Percentiles rank a stretch among this genome's conserved stretches.
phyloP scores from a whole-genome alignment of 2,797 vertebrate species.

The Limosa lapponica region DNA sequence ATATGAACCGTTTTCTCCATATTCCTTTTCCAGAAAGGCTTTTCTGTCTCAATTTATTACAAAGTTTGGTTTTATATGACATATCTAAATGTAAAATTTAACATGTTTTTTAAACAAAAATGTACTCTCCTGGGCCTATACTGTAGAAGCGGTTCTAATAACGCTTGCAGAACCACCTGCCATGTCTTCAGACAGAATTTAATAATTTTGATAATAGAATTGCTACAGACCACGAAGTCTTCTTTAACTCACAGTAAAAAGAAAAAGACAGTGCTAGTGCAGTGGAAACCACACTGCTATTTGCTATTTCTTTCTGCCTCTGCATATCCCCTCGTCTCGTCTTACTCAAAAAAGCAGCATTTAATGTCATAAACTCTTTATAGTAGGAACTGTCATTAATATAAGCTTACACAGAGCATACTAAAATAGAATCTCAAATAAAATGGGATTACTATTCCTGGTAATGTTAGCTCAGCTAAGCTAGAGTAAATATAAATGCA shows the following conservation, averaged over 20 bases:
- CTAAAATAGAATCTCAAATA: conserved; percentile 31
- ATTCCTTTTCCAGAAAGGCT: not conserved
- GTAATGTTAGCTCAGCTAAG: conserved; percentile 1
- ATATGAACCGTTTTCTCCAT: not conserved
- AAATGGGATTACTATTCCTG: conserved; percentile 5
- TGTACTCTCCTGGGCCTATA: accelerated
- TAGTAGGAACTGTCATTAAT: not conserved
- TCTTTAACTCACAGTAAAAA: not conserved
- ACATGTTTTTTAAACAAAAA: not conserved
- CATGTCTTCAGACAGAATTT: not conserved
- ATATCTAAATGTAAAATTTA: not conserved
- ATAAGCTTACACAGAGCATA: not conserved
- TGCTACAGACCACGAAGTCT: not conserved
- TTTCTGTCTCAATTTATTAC: not conserved
- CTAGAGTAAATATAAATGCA: conserved; percentile 15
- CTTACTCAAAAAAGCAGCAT: not conserved
- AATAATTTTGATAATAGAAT: not conserved
- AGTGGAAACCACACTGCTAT: not conserved
- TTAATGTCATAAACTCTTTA: not conserved
- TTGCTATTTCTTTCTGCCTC: not conserved
- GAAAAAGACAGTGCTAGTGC: not conserved
- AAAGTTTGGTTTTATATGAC: not conserved
- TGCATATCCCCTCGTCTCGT: not conserved
- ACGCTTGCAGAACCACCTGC: not conserved
- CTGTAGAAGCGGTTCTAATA: not conserved